Evolutionary conservation across 2,113 vertebrate species (phyloP).

Genomic region (Oceanites oceanicus): DNA sequence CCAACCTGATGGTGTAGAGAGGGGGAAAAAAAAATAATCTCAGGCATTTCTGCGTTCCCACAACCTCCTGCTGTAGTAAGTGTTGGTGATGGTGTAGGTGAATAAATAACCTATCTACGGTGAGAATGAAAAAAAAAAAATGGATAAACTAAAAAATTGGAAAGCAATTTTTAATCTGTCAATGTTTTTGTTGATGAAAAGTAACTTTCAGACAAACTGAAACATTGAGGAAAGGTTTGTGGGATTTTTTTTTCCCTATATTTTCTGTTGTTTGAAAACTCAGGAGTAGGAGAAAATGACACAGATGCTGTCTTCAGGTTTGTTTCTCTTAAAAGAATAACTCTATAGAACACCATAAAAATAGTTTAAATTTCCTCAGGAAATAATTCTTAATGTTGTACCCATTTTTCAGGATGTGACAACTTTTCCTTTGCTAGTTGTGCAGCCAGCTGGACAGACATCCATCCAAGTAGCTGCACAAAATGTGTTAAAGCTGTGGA

Average conservation of each 20-base stretch:
- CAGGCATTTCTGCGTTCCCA: background rate
- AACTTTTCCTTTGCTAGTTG: background rate
- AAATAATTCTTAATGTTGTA: background rate
- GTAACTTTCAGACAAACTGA: background rate
- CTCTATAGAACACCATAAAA: background rate
- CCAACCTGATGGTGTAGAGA: too few species aligned
- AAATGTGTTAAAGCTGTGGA: conserved; percentile 37
- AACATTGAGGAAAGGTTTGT: background rate
- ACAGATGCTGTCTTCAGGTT: background rate
- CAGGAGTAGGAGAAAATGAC: background rate
- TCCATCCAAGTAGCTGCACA: background rate
- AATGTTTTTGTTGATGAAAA: background rate
- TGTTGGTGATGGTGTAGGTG: background rate
- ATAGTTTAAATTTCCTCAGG: background rate
- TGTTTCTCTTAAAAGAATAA: background rate
- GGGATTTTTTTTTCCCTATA: background rate
- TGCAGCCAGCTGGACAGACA: conserved; percentile 49
- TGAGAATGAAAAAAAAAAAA: background rate
- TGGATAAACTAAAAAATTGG: background rate
- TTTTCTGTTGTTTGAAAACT: background rate
- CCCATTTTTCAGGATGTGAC: background rate
- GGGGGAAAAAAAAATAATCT: too few species aligned
- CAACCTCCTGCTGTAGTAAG: background rate
- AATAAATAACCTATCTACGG: background rate
- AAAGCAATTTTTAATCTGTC: background rate